Percentiles rank a stretch among this genome's conserved stretches.
Conservation (phyloP, 2,888 invertebrate species). For the Ichneumoninae sp. region DNA sequence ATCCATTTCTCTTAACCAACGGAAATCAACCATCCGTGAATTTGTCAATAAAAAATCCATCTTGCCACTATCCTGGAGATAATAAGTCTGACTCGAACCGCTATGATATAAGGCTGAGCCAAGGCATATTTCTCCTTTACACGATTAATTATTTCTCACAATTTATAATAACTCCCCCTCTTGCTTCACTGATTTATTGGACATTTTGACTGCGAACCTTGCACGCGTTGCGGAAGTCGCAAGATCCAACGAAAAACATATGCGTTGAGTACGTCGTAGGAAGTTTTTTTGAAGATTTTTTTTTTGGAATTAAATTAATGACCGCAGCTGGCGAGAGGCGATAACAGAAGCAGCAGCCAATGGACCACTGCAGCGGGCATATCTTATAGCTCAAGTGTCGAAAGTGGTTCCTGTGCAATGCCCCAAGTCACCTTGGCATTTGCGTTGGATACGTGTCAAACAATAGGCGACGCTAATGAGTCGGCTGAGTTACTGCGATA, state of each 20-base stretch:
- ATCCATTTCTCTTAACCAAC: constrained; percentile 21
- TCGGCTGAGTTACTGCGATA: constrained; percentile 69
- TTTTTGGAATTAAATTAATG: background rate
- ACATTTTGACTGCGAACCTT: constrained; percentile 11
- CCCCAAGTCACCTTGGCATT: constrained; percentile 79
- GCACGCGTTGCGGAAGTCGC: background rate
- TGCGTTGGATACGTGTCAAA: constrained; percentile 78
- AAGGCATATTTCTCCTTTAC: constrained; percentile 4
- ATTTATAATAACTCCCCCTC: constrained; percentile 19
- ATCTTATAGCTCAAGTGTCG: constrained; percentile 10
- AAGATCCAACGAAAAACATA: constrained; percentile 60
- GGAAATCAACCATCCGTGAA: background rate
- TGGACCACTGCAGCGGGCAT: background rate
- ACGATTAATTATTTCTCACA: constrained; percentile 37
- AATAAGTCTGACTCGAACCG: constrained; percentile 1
- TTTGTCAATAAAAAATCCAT: background rate
- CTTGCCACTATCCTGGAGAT: background rate
- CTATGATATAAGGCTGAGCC: background rate
- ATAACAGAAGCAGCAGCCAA: background rate
- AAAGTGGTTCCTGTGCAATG: constrained; percentile 62
- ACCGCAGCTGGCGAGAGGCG: constrained; percentile 7
- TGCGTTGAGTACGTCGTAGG: background rate
- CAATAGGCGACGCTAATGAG: constrained; percentile 79
- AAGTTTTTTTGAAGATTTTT: background rate
- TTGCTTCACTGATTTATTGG: constrained; percentile 21